Percentiles rank a stretch among this genome's conserved stretches.
Conservation (phyloP, 2,113 vertebrate species). For the Ophiodon elongatus region DNA sequence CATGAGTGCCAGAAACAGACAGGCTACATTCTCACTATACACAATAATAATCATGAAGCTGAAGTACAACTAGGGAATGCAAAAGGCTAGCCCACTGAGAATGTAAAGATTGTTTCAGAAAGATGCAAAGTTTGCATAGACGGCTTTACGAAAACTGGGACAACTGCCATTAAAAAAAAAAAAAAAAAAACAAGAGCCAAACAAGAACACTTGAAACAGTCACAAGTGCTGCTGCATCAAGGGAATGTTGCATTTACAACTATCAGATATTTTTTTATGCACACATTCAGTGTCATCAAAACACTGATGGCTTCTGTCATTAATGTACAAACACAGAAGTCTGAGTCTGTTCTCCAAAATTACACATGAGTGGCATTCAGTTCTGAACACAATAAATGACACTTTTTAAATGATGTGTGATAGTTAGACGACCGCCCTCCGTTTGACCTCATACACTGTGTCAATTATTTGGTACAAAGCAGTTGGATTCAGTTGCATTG, state of each 20-base stretch:
- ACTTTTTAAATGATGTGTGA: constrained; percentile 14
- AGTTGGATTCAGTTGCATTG: constrained; percentile 69
- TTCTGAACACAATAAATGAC: constrained; percentile 29
- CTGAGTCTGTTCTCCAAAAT: constrained; percentile 37
- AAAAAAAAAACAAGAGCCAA: constrained; percentile 52
- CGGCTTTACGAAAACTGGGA: constrained; percentile 84
- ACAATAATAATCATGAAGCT: constrained; percentile 81
- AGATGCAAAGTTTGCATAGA: constrained; percentile 95
- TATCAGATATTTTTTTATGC: constrained; percentile 49
- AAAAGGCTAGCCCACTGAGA: constrained; percentile 84
- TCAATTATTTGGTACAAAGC: constrained; percentile 81
- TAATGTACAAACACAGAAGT: constrained; percentile 59
- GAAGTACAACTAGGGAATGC: constrained; percentile 74
- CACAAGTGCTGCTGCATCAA: constrained; percentile 54
- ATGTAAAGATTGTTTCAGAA: constrained; percentile 85
- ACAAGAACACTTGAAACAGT: constrained; percentile 53
- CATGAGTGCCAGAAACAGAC: constrained; percentile 88
- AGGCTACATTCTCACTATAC: constrained; percentile 89
- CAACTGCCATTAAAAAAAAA: constrained; percentile 71
- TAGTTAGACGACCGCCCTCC: constrained; percentile 35
- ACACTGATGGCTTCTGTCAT: constrained; percentile 72
- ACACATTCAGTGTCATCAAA: constrained; percentile 40
- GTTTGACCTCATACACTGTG: constrained; percentile 49
- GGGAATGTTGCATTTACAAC: constrained; percentile 70
- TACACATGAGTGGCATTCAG: constrained; percentile 16